These are phyloP conservation scores for Drosophila elegans DNA, from an alignment of 1,140 invertebrate species.

Conservation along the genomic window DNA sequence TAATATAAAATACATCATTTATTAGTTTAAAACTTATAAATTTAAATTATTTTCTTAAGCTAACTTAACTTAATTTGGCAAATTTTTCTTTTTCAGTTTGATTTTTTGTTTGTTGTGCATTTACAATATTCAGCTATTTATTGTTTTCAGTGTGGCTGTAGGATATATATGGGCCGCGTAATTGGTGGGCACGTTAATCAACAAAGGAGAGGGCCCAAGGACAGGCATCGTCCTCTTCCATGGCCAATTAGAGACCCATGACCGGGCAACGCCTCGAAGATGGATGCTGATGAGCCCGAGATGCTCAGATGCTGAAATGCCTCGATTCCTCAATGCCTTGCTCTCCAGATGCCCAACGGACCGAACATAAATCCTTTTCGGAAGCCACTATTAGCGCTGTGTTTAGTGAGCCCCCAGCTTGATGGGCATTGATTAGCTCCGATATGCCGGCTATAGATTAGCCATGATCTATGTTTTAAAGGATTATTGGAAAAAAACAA, in stretches of 20 bases:
- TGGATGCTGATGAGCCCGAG: slow-evolving; percentile 74
- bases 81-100: no score
- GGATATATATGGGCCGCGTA: slow-evolving; percentile 76
- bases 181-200: slow-evolving; percentile 83
- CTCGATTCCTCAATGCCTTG: neutral
- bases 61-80: no score
- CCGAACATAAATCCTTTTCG: slow-evolving; percentile 65
- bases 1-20: no score
- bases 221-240: slow-evolving; percentile 14
- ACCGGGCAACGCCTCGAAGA: slow-evolving; percentile 65
- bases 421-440: slow-evolving; percentile 71
- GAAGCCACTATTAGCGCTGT: slow-evolving; percentile 68
- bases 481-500: neutral
- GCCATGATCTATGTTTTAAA: slow-evolving; percentile 14
- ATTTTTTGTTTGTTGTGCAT: no score
- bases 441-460: slow-evolving; percentile 61
- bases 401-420: slow-evolving; percentile 62
- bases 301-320: slow-evolving; percentile 16
- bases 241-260: slow-evolving; percentile 75
- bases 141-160: neutral
- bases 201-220: slow-evolving; percentile 49
- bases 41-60: no score
- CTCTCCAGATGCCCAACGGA: slow-evolving; percentile 27
- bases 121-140: neutral
- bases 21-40: no score